These are phyloP conservation scores for Nomada ferruginata DNA, from an alignment of 2,888 invertebrate species.

Conservation along the genomic window DNA sequence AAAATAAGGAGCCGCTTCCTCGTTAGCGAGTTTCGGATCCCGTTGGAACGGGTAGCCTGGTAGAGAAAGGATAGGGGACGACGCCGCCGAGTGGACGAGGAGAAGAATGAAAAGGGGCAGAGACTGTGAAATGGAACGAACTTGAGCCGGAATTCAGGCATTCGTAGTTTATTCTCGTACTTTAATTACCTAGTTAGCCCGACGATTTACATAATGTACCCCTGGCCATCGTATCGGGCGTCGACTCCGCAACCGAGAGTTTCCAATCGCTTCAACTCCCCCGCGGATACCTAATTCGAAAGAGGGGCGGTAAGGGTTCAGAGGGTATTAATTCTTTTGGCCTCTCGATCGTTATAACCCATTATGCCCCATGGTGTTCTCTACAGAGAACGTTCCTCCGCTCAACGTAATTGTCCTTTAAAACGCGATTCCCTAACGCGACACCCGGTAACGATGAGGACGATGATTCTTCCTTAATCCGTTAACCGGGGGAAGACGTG, in stretches of 20 bases:
- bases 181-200: constrained; percentile 75
- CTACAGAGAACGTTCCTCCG: background rate
- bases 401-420: background rate
- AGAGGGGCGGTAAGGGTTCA: constrained; percentile 43
- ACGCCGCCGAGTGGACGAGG: background rate
- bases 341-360: constrained; percentile 72
- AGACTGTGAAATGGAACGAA: constrained; percentile 67
- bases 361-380: constrained; percentile 62
- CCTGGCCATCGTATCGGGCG: constrained; percentile 49
- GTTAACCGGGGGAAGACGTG: too few relatives aligned
- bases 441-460: background rate
- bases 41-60: background rate
- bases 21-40: constrained; percentile 61
- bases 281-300: constrained; percentile 64
- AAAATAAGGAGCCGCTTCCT: constrained; percentile 70
- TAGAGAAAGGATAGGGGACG: constrained; percentile 7
- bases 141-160: constrained; percentile 67
- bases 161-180: constrained; percentile 73
- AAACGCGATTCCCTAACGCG: too few relatives aligned
- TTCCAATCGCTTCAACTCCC: constrained; percentile 69
- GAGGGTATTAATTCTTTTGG: constrained; percentile 72
- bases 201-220: constrained; percentile 73
- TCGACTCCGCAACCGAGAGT: constrained; percentile 62
- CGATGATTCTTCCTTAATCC: background rate
- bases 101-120: constrained; percentile 20